Conservation (phyloP, 2,888 invertebrate genomes). For the Macropis europaea region DNA sequence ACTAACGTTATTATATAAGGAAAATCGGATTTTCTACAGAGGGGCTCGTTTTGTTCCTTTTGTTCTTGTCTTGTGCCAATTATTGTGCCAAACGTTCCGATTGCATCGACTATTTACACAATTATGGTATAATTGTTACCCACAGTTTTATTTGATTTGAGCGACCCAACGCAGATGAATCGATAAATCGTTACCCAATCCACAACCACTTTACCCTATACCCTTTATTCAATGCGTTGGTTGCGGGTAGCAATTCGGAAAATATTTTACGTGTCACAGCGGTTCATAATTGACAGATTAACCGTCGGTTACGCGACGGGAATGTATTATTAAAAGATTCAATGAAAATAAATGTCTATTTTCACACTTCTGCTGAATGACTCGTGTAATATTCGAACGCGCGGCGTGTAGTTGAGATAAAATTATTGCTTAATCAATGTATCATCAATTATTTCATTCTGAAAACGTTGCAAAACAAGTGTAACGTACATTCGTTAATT, state of each 20-base stretch:
- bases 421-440: conserved; percentile 26
- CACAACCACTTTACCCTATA: conserved; percentile 1
- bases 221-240: conserved; percentile 16
- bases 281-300: conserved; percentile 51
- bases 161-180: conserved; percentile 22
- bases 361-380: background rate
- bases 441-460: conserved; percentile 7
- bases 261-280: conserved; percentile 36
- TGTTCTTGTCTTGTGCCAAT: conserved; percentile 2
- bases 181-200: conserved; percentile 23
- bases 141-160: conserved; percentile 38
- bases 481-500: background rate
- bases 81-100: conserved; percentile 1
- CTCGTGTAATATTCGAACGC: conserved; percentile 25
- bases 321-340: conserved; percentile 55
- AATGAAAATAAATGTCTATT: conserved; percentile 49
- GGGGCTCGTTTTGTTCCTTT: conserved; percentile 4
- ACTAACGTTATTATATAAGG: background rate
- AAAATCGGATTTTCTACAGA: background rate
- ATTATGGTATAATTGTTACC: conserved; percentile 37
- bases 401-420: background rate
- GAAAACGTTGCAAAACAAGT: background rate
- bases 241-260: conserved; percentile 25
- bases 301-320: conserved; percentile 33
- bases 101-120: conserved; percentile 30